These are phyloP conservation scores for Catocala sponsa DNA, from an alignment of 2,888 invertebrate species.

Conservation along the genomic window DNA sequence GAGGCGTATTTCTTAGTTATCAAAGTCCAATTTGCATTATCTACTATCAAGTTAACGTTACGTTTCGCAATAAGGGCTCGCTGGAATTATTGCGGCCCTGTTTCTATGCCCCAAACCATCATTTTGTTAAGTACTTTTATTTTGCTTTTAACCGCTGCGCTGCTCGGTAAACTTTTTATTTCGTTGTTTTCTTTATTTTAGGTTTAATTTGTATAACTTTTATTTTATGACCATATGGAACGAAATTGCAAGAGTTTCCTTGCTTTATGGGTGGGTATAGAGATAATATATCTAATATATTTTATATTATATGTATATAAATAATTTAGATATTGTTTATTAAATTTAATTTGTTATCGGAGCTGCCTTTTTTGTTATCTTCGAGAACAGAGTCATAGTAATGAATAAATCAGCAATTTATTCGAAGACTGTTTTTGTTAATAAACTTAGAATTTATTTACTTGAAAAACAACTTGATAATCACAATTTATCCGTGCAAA, in stretches of 20 bases:
- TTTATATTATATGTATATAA: too few relatives aligned
- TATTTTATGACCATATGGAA: constrained; percentile 48
- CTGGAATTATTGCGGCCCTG: constrained; percentile 46
- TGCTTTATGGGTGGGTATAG: constrained; percentile 4
- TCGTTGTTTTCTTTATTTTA: constrained; percentile 55
- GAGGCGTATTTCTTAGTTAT: constrained; percentile 66
- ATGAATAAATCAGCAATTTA: too few relatives aligned
- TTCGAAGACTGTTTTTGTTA: too few relatives aligned
- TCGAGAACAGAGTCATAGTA: too few relatives aligned
- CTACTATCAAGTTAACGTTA: constrained; percentile 51
- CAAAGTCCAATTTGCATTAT: constrained; percentile 70
- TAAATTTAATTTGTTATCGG: too few relatives aligned
- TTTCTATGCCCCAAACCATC: constrained; percentile 50
- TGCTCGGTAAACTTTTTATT: constrained; percentile 60
- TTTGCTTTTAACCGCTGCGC: constrained; percentile 59
- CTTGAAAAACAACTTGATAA: too few relatives aligned
- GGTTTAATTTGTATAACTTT: constrained; percentile 51
- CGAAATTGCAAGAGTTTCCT: constrained; percentile 40
- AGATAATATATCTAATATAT: too few relatives aligned
- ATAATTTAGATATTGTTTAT: too few relatives aligned
- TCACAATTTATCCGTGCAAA: too few relatives aligned
- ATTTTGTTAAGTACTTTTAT: constrained; percentile 61
- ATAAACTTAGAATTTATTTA: too few relatives aligned
- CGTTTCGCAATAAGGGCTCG: constrained; percentile 43
- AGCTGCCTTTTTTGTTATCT: too few relatives aligned